phyloP scores from a whole-genome alignment of 2,797 vertebrate species.

The Telmatherina bonti region DNA sequence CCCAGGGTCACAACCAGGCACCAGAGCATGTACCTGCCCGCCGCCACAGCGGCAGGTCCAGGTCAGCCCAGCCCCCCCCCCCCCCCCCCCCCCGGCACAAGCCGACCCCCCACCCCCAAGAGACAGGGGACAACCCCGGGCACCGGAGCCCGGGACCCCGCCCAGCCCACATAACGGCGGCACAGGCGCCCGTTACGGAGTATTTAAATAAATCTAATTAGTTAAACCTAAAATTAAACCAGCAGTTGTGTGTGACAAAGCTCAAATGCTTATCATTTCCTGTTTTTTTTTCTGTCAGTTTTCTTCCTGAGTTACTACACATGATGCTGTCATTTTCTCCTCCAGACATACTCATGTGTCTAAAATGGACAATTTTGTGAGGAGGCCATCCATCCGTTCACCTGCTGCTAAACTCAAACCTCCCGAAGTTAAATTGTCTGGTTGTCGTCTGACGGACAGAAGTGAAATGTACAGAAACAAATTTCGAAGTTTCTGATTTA shows the following conservation, averaged over 20 bases:
- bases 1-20: no score
- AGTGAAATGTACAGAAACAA: neutral
- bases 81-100: no score
- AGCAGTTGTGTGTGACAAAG: neutral
- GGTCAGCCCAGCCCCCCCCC: no score
- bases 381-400: neutral
- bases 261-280: neutral
- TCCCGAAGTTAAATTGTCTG: neutral
- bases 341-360: neutral
- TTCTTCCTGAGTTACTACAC: conserved; percentile 1
- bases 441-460: neutral
- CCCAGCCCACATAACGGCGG: no score
- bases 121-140: no score
- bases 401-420: neutral
- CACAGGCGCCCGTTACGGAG: no score
- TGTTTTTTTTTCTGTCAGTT: neutral
- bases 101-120: no score
- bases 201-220: neutral
- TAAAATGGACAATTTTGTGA: neutral
- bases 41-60: no score
- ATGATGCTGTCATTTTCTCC: neutral
- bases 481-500: no score
- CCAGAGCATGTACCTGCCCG: no score
- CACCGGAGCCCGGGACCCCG: no score
- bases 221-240: neutral